Base-by-base conservation (phyloP, 2,888 invertebrate species). In the Dendrolimus pini region DNA sequence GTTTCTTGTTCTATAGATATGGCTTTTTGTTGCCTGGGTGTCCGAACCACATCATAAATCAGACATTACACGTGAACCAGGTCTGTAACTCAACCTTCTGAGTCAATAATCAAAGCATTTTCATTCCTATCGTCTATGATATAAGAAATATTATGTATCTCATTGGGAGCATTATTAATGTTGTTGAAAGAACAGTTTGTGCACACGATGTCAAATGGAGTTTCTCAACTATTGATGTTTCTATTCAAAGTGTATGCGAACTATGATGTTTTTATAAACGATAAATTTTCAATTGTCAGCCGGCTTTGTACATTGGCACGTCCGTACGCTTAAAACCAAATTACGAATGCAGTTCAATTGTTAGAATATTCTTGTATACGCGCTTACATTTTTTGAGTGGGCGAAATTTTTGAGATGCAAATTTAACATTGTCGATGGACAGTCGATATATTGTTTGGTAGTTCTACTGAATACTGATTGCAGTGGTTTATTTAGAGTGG, bases 21-120 rank as follows among this genome's bases (percentile, higher is more conserved):
- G 70, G 74, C 82, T 82, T 85, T 87, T 85, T 86, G 85, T 85
- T 83, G 75, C 77, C 59, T 86, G 83, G 83, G 83, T 86, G 86
- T 87, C 78, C 80, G 82, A 78, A 85, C 85, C 84, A 80, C 85
- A 86, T 83, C 89, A 88, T 89, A 89, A 89, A 89, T 89, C 88
- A 89, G 80, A 72, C 9, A 47, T 52, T 52, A 56, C 52, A 53
- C 12, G 13, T n/a, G 18, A 41, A 52, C 52, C 53, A 47, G 12
- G 9, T 47, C 9, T 47, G 7, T 47, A 10, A 12, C 10, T 3
- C 3, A 47, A 47, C 47, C 47, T 12, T 10, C 9, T 47, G 47
- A 47, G 12, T 10, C 12, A 47, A n/a, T 13, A 13, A 10, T 18
- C 30, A 41, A 10, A 12, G 41, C 10, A 55, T 12, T 55, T 52